phyloP scores from a whole-genome alignment of 2,113 vertebrate genomes.

The Tiliqua scincoides region DNA sequence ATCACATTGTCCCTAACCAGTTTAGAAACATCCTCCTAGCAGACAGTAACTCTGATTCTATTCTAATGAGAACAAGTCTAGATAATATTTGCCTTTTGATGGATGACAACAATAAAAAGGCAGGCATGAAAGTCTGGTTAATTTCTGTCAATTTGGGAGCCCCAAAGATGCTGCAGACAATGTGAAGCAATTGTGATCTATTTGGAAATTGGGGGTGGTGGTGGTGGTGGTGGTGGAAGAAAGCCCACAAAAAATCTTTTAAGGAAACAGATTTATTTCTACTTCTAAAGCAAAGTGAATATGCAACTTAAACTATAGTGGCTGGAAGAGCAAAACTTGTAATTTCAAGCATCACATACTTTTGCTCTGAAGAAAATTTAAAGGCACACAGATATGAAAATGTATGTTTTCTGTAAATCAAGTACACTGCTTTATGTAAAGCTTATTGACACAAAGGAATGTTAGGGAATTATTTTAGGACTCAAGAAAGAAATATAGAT shows the following conservation, averaged over 20 bases:
- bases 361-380: background rate
- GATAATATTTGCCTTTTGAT: background rate
- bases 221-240: too few species aligned
- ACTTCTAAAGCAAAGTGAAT: background rate
- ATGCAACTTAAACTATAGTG: background rate
- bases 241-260: background rate
- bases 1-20: background rate
- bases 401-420: background rate
- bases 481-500: background rate
- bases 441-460: background rate
- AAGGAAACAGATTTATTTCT: background rate
- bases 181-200: background rate
- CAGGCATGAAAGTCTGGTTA: background rate
- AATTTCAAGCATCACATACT: background rate
- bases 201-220: background rate
- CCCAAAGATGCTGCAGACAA: background rate
- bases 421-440: background rate
- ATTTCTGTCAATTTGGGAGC: background rate
- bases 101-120: background rate
- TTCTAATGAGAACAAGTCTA: constrained; percentile 1
- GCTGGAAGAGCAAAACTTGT: background rate
- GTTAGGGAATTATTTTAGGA: background rate
- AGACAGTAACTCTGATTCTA: background rate
- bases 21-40: constrained; percentile 14
- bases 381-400: background rate